Evolutionary conservation across 2,113 vertebrate species (phyloP).

Genomic region (Platichthys flesus): DNA sequence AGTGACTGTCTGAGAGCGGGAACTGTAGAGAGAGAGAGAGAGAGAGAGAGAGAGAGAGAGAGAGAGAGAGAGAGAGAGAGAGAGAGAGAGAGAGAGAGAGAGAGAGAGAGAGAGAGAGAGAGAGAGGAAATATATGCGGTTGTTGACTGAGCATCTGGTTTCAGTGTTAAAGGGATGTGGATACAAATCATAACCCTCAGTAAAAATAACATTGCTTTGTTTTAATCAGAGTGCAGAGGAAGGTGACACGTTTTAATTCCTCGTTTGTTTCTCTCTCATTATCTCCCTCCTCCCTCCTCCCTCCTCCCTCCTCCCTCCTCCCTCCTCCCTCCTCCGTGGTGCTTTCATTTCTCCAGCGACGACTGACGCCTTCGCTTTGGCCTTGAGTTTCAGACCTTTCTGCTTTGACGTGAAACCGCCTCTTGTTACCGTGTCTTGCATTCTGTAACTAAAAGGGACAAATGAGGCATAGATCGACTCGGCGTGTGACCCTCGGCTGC

Average conservation of each 20-base stretch:
- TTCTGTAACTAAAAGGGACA: constrained; percentile 60
- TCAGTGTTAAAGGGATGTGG: constrained; percentile 12
- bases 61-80: constrained; percentile 19
- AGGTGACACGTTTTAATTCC: constrained; percentile 48
- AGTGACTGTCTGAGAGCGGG: constrained; percentile 17
- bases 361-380: constrained; percentile 61
- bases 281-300: constrained; percentile 27
- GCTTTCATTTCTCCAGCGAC: constrained; percentile 40
- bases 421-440: constrained; percentile 26
- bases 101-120: constrained; percentile 21
- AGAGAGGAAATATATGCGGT: constrained; percentile 8
- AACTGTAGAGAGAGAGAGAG: constrained; percentile 13
- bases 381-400: constrained; percentile 65
- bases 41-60: constrained; percentile 12
- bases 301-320: constrained; percentile 17
- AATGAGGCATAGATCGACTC: constrained; percentile 62
- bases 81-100: constrained; percentile 4
- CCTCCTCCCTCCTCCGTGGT: constrained; percentile 13
- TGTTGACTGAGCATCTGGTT: constrained; percentile 41
- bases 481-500: constrained; percentile 47
- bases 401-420: constrained; percentile 30
- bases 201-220: constrained; percentile 28
- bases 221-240: constrained; percentile 35
- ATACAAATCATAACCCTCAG: constrained; percentile 8
- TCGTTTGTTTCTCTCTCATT: constrained; percentile 53